phyloP scores from a whole-genome alignment of 53 echinoderm and acorn worm species.

The Stichopus horrens region DNA sequence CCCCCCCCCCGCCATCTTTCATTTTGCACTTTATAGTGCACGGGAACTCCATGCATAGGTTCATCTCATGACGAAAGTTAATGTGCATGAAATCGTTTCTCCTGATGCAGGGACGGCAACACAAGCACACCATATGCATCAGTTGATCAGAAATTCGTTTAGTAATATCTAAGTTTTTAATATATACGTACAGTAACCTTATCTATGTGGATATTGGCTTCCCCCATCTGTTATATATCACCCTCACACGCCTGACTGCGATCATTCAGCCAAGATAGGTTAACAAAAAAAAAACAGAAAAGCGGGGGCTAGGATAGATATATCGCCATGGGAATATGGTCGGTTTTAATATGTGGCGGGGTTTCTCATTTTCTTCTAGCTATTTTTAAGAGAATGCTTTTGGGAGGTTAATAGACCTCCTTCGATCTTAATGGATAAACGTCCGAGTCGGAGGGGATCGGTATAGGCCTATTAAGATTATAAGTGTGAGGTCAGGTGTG shows the following conservation, averaged over 20 bases:
- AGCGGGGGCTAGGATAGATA: neutral
- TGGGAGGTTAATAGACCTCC: neutral
- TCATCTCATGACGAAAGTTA: neutral
- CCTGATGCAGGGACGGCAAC: neutral
- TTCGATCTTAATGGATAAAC: neutral
- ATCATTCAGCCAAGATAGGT: neutral
- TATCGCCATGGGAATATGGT: neutral
- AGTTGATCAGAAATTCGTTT: slow-evolving; percentile 16
- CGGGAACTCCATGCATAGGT: neutral
- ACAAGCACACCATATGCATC: neutral
- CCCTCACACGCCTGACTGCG: neutral
- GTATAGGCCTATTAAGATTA: neutral
- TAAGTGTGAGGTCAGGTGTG: neutral
- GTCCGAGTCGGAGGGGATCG: no score
- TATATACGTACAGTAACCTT: neutral
- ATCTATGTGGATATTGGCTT: neutral
- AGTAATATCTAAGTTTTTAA: neutral
- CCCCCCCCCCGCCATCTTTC: neutral
- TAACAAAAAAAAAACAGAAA: neutral
- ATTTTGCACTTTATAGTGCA: no score
- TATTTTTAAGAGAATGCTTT: neutral
- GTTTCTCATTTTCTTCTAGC: neutral
- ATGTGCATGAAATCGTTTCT: slow-evolving; percentile 35
- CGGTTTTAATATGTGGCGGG: neutral
- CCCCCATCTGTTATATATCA: neutral